These are phyloP conservation scores for Daboia siamensis DNA, from an alignment of 2,113 vertebrate genomes.

Conservation along the genomic window DNA sequence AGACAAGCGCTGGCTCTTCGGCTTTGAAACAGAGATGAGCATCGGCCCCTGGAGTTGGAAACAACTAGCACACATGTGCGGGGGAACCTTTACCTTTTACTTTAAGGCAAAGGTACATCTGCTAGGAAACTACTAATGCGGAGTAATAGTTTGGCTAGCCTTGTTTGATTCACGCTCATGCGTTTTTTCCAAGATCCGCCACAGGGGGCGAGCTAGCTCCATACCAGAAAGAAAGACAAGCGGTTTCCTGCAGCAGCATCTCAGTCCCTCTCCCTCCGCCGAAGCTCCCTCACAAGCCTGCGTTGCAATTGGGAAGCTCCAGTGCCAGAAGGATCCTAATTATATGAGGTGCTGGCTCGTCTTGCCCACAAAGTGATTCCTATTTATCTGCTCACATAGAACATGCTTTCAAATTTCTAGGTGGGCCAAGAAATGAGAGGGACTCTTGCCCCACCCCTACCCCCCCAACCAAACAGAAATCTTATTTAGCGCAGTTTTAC, in stretches of 20 bases:
- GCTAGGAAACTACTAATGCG: not conserved
- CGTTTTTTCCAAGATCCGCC: not conserved
- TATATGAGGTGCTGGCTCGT: not conserved
- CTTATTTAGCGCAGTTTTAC: not conserved
- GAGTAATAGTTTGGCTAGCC: not conserved
- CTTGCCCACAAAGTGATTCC: not conserved
- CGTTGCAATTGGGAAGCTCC: not conserved
- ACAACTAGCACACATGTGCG: no score
- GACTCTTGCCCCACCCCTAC: not conserved
- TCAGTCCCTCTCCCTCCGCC: not conserved
- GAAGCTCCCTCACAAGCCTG: not conserved
- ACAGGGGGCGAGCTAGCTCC: not conserved
- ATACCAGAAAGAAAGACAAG: not conserved
- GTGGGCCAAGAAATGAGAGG: not conserved
- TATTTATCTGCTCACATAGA: not conserved
- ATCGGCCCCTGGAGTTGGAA: no score
- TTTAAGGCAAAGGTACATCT: not conserved
- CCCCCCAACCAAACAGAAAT: slow-evolving; percentile 53
- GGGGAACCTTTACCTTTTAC: no score
- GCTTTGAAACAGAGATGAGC: no score
- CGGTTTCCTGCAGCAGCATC: not conserved
- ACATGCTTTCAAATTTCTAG: not conserved
- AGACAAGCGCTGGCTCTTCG: no score
- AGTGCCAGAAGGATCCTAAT: not conserved
- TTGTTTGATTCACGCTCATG: not conserved